These are phyloP conservation scores for Trichogramma pretiosum DNA, from an alignment of 1,140 invertebrate genomes.

Conservation along the genomic window DNA sequence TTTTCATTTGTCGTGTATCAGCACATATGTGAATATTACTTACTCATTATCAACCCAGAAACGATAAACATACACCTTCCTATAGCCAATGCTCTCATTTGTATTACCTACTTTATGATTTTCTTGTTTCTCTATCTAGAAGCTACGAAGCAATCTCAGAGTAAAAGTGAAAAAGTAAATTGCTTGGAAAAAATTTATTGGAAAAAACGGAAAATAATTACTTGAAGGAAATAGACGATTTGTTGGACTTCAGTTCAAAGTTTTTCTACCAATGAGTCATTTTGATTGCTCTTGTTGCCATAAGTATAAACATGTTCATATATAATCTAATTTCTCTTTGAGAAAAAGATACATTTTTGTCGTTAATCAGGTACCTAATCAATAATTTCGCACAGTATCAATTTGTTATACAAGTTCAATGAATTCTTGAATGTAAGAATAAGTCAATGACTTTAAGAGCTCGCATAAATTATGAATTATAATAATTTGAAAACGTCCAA, in stretches of 20 bases:
- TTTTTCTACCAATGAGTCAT: too few relatives aligned
- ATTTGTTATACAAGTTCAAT: too few relatives aligned
- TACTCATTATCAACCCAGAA: background rate
- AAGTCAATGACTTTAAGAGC: too few relatives aligned
- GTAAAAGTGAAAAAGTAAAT: slow-evolving; percentile 2
- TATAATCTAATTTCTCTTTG: background rate
- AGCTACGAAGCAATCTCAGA: too few relatives aligned
- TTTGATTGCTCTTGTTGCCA: too few relatives aligned
- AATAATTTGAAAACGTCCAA: too few relatives aligned
- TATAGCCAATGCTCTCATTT: slow-evolving; percentile 6
- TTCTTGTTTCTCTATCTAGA: background rate
- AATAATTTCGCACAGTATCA: too few relatives aligned
- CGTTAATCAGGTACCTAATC: background rate
- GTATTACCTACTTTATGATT: slow-evolving; percentile 3
- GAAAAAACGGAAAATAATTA: too few relatives aligned
- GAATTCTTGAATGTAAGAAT: too few relatives aligned
- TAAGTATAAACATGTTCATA: background rate
- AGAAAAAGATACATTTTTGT: background rate
- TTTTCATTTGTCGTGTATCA: slow-evolving; percentile 13
- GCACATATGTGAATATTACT: background rate
- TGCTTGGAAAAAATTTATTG: background rate
- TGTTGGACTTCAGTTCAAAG: background rate
- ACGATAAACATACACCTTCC: background rate
- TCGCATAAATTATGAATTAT: too few relatives aligned
- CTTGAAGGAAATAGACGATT: too few relatives aligned